phyloP scores from a whole-genome alignment of 2,797 vertebrate genomes.

The Pantherophis vulpinus region DNA sequence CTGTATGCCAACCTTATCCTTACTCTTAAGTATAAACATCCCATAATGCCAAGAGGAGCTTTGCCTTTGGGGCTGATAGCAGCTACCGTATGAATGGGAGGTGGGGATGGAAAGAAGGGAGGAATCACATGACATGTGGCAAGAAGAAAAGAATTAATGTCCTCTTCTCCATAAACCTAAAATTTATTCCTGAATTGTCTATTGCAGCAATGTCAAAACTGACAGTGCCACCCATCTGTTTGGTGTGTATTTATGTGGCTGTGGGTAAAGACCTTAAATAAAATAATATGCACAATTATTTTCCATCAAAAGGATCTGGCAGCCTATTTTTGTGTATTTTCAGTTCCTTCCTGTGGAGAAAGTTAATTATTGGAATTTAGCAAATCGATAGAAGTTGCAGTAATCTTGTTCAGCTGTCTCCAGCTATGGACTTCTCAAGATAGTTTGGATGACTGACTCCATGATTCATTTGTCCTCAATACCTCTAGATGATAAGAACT shows the following conservation, averaged over 20 bases:
- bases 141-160: background rate
- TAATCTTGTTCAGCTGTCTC: background rate
- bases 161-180: background rate
- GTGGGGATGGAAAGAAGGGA: background rate
- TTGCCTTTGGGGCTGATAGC: background rate
- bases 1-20: background rate
- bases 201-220: background rate
- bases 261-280: background rate
- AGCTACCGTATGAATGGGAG: background rate
- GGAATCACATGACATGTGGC: background rate
- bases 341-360: background rate
- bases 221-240: background rate
- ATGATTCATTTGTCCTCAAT: background rate
- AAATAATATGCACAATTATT: background rate
- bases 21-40: background rate
- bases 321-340: background rate
- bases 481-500: background rate
- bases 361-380: background rate
- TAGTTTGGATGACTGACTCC: background rate
- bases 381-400: background rate
- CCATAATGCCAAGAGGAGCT: background rate
- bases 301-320: background rate
- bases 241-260: background rate
- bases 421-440: background rate
- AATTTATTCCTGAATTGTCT: background rate